These are phyloP conservation scores for Hemiprocne comata DNA, from an alignment of 2,113 vertebrate genomes.

Conservation along the genomic window DNA sequence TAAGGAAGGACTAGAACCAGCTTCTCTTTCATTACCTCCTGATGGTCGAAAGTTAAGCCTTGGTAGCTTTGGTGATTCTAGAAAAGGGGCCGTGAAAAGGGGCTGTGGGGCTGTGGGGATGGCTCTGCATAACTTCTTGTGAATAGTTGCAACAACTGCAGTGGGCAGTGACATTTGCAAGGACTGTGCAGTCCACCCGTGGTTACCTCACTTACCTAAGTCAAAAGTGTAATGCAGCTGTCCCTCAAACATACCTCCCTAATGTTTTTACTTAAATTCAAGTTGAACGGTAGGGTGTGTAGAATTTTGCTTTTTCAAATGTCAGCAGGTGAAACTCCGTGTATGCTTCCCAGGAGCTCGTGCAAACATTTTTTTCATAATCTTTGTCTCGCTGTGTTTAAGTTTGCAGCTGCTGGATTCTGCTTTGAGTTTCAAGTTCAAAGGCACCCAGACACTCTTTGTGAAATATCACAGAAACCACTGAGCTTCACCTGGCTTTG, in stretches of 20 bases:
- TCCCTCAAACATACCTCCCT: background rate
- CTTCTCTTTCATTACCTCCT: background rate
- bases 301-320: background rate
- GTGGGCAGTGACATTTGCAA: background rate
- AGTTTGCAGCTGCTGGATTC: constrained; percentile 39
- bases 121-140: background rate
- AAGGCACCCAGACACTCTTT: constrained; percentile 3
- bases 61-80: background rate
- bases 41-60: background rate
- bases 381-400: constrained; percentile 17
- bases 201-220: background rate
- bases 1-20: background rate
- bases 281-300: background rate
- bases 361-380: background rate
- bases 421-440: constrained; percentile 38
- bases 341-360: background rate
- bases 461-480: constrained; percentile 23
- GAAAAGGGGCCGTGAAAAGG: background rate
- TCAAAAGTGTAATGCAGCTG: background rate
- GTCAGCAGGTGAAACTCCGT: background rate
- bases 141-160: background rate
- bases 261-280: background rate
- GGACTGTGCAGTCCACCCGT: background rate
- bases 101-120: too few species aligned
- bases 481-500: constrained; percentile 47